These are phyloP conservation scores for Caenorhabditis uteleia DNA, from an alignment of 2,888 invertebrate species.

Conservation along the genomic window DNA sequence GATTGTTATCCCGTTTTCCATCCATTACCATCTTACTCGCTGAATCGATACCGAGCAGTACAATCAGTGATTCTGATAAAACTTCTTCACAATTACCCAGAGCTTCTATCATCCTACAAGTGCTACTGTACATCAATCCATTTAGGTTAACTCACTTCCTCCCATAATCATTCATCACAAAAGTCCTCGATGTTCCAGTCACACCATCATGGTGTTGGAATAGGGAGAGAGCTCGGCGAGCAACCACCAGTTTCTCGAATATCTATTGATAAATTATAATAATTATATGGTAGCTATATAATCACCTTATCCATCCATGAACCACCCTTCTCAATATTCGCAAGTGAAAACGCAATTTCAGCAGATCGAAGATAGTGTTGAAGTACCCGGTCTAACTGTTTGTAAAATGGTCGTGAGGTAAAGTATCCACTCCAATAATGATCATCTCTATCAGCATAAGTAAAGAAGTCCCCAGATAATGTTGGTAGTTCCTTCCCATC, in stretches of 20 bases:
- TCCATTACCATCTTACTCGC: too few species aligned
- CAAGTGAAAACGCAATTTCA: slow-evolving; percentile 73
- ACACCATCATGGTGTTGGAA: slow-evolving; percentile 99
- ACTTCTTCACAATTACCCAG: slow-evolving; percentile 72
- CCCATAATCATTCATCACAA: slow-evolving; percentile 88
- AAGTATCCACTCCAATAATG: slow-evolving; percentile 95
- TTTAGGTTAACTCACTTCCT: slow-evolving; percentile 68
- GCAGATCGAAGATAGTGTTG: slow-evolving; percentile 73
- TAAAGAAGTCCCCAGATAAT: slow-evolving; percentile 91
- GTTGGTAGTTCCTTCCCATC: slow-evolving; percentile 77
- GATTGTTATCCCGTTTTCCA: too few species aligned
- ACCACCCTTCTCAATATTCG: too few species aligned
- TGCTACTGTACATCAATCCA: too few species aligned
- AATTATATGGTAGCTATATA: too few species aligned
- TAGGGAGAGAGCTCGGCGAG: slow-evolving; percentile 81
- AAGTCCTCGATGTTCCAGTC: slow-evolving; percentile 89
- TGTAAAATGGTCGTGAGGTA: slow-evolving; percentile 90
- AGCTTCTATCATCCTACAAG: slow-evolving; percentile 77
- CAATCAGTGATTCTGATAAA: slow-evolving; percentile 14
- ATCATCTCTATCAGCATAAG: slow-evolving; percentile 89
- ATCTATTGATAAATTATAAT: slow-evolving; percentile 9
- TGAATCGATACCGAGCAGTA: too few species aligned
- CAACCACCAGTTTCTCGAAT: slow-evolving; percentile 68
- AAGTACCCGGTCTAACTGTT: slow-evolving; percentile 86
- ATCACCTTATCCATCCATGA: too few species aligned